Percentiles rank a stretch among this genome's conserved stretches.
These are phyloP conservation scores for Oligia fasciuncula DNA, from an alignment of 2,888 invertebrate genomes.

Conservation along the genomic window DNA sequence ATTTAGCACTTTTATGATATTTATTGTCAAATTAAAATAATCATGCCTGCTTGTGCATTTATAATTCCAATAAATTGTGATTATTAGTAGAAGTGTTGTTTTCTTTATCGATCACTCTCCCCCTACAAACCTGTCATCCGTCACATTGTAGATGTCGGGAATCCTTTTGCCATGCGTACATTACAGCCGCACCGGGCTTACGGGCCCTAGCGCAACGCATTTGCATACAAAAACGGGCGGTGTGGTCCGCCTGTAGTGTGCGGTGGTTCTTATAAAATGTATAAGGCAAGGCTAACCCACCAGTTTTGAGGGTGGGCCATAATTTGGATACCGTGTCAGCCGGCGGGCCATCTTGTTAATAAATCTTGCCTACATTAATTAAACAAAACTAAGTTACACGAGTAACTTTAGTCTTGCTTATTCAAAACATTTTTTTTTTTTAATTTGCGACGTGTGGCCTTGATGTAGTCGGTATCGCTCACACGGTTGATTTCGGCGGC, in stretches of 20 bases:
- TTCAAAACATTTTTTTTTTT: too few species aligned
- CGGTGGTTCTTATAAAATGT: background rate
- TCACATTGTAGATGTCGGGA: background rate
- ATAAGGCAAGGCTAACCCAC: too few species aligned
- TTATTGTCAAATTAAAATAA: conserved; percentile 85
- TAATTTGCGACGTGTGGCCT: too few species aligned
- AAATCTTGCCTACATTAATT: too few species aligned
- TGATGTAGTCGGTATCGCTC: too few species aligned
- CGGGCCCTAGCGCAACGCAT: background rate
- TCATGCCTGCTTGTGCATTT: conserved; percentile 88
- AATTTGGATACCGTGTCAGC: too few species aligned
- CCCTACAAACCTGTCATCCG: background rate
- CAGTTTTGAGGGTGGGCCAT: too few species aligned
- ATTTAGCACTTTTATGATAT: conserved; percentile 86
- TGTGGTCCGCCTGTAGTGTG: background rate
- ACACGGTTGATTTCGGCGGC: too few species aligned
- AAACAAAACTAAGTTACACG: too few species aligned
- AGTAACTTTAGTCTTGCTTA: too few species aligned
- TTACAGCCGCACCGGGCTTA: too few species aligned
- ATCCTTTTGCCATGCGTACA: background rate
- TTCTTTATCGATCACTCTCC: conserved; percentile 63
- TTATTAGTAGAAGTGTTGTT: conserved; percentile 79
- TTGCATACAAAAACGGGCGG: background rate
- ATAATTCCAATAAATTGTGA: conserved; percentile 89
- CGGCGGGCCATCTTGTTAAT: too few species aligned